Percentiles rank a stretch among this genome's conserved stretches.
phyloP scores from a whole-genome alignment of 2,113 vertebrate genomes.

The Amphiprion ocellaris region DNA sequence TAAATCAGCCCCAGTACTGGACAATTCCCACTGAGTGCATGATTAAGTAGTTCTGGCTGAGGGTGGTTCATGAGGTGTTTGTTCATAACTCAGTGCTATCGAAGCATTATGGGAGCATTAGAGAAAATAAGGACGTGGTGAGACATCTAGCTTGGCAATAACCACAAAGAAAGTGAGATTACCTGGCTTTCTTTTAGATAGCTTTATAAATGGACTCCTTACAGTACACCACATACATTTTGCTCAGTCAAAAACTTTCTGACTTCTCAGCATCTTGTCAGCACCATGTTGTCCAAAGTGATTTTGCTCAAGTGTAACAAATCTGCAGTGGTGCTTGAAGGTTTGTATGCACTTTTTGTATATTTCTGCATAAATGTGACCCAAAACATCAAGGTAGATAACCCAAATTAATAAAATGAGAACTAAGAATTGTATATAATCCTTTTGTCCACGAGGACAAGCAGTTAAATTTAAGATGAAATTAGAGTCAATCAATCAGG shows the following conservation, averaged over 20 bases:
- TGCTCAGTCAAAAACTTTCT: neutral
- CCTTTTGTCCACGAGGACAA: too few species aligned
- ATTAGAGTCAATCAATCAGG: too few species aligned
- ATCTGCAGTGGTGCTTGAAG: too few species aligned
- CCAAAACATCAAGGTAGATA: too few species aligned
- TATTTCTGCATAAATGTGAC: too few species aligned
- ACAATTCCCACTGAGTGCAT: constrained; percentile 68
- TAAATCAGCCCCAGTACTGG: constrained; percentile 70
- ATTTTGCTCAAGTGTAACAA: too few species aligned
- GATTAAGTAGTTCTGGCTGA: constrained; percentile 68
- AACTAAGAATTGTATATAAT: too few species aligned
- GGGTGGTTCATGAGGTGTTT: constrained; percentile 33
- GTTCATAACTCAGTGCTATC: constrained; percentile 64
- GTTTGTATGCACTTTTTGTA: too few species aligned
- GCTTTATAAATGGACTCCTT: neutral
- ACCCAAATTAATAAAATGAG: too few species aligned
- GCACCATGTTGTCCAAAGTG: too few species aligned
- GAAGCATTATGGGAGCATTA: constrained; percentile 42
- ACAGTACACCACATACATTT: neutral
- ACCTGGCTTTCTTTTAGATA: neutral
- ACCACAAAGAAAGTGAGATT: neutral
- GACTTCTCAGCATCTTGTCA: too few species aligned
- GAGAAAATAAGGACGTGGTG: constrained; percentile 3
- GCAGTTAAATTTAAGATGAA: too few species aligned
- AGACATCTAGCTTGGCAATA: constrained; percentile 5